Conservation (phyloP, 1,140 invertebrate species). For the Cyclargus thomasi region DNA sequence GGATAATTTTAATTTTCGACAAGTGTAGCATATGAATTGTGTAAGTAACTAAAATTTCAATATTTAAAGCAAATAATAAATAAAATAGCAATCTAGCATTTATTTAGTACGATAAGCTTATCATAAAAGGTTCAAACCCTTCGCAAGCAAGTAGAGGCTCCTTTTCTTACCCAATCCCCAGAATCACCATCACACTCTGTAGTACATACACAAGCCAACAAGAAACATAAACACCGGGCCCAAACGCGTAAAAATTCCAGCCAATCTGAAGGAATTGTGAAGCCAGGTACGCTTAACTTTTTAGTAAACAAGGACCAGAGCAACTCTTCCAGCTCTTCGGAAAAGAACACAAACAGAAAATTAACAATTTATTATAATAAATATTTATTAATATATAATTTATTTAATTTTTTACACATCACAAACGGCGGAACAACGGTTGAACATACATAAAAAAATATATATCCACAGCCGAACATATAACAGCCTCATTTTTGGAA, state of each 20-base stretch:
- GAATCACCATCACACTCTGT: conserved; percentile 24
- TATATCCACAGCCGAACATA: no score
- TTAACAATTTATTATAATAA: conserved; percentile 15
- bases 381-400: no score
- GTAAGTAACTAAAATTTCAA: no score
- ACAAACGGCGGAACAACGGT: no score
- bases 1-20: no score
- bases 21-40: no score
- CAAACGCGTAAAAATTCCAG: conserved; percentile 28
- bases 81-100: conserved; percentile 23
- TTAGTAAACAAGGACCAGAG: not conserved
- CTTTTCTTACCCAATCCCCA: conserved; percentile 27
- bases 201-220: conserved; percentile 30
- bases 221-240: conserved; percentile 31
- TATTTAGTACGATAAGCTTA: conserved; percentile 32
- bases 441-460: no score
- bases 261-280: conserved; percentile 25
- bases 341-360: conserved; percentile 15
- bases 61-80: no score
- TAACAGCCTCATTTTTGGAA: not conserved
- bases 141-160: conserved; percentile 24
- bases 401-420: not conserved
- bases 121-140: conserved; percentile 21
- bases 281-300: conserved; percentile 27
- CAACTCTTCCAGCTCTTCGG: conserved; percentile 14